phyloP scores from a whole-genome alignment of 2,888 invertebrate genomes.

The Desoria tigrina region DNA sequence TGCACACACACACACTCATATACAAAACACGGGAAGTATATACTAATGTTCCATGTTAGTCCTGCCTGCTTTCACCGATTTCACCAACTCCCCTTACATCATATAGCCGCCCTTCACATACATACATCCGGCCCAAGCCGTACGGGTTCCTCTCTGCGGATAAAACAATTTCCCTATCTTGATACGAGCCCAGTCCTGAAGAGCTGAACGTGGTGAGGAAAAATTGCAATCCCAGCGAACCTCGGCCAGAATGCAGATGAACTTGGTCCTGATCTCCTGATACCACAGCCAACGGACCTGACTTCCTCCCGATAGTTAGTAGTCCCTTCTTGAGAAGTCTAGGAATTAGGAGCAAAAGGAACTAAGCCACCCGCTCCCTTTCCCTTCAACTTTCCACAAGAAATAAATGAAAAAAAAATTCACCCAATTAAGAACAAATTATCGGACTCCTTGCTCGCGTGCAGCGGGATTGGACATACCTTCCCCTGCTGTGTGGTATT shows the following conservation, averaged over 20 bases:
- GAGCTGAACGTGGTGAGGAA: slow-evolving; percentile 21
- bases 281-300: no score
- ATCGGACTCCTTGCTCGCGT: no score
- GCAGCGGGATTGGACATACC: no score
- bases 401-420: no score
- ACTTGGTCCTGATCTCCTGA: background rate
- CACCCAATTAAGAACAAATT: no score
- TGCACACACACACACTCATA: background rate
- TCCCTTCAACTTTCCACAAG: no score
- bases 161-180: slow-evolving; percentile 22
- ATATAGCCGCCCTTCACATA: background rate
- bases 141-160: background rate
- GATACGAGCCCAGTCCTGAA: background rate
- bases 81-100: background rate
- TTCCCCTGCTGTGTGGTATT: no score
- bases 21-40: background rate
- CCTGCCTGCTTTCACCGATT: background rate
- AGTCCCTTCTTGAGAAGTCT: background rate
- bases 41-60: no score
- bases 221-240: slow-evolving; percentile 35
- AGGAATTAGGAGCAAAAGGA: no score
- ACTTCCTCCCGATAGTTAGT: background rate
- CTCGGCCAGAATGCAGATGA: slow-evolving; percentile 35
- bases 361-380: no score
- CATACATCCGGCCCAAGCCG: no score